Conservation (phyloP, 1,140 invertebrate species). For the Brachionus koreanus region DNA sequence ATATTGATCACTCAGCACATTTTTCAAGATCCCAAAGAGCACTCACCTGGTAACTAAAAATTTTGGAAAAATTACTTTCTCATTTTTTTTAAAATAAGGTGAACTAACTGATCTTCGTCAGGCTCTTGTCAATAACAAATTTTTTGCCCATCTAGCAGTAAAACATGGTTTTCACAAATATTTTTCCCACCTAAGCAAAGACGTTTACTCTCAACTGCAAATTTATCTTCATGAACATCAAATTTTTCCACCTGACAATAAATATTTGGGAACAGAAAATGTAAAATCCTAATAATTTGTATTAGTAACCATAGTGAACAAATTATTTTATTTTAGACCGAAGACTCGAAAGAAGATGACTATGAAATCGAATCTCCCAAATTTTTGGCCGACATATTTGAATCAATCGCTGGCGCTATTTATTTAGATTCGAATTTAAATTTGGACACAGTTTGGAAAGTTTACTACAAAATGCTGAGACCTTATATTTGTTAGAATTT, state of each 20-base stretch:
- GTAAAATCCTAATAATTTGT: neutral
- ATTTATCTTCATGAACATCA: neutral
- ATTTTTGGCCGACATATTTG: constrained; percentile 94
- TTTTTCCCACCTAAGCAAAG: constrained; percentile 49
- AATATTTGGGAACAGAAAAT: constrained; percentile 1
- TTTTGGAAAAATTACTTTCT: neutral
- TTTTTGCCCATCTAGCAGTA: constrained; percentile 93
- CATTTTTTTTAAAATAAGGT: constrained; percentile 60
- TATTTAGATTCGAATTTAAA: constrained; percentile 91
- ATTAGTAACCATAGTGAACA: neutral
- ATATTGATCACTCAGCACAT: constrained; percentile 37
- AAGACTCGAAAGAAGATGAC: constrained; percentile 45
- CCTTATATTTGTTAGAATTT: constrained; percentile 69
- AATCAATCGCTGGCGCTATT: constrained; percentile 93
- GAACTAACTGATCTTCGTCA: constrained; percentile 92
- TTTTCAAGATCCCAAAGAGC: constrained; percentile 51
- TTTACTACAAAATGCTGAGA: constrained; percentile 91
- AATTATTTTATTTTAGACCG: neutral
- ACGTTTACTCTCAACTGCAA: neutral
- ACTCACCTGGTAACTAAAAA: constrained; percentile 66
- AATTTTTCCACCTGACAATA: neutral
- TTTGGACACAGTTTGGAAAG: constrained; percentile 88
- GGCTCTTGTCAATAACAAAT: constrained; percentile 97
- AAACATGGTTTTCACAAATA: constrained; percentile 88
- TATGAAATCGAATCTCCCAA: constrained; percentile 98